A percentile compares a stretch with the other conserved stretches of the same genome.
These are phyloP conservation scores for Lasiommata megera DNA, from an alignment of 2,888 invertebrate genomes.

Conservation along the genomic window DNA sequence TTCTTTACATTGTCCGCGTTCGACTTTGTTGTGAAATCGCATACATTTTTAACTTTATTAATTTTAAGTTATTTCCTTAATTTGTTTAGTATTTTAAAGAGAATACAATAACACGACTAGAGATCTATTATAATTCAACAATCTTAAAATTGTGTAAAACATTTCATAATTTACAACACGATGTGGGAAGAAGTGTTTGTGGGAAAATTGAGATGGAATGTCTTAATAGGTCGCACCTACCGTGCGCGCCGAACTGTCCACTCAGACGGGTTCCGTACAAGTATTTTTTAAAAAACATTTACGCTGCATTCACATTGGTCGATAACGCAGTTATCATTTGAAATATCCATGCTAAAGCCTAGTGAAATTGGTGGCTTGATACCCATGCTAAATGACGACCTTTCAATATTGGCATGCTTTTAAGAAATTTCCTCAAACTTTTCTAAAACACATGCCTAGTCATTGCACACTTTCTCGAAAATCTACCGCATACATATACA, in stretches of 20 bases:
- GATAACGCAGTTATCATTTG: no score
- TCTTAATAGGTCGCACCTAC: constrained; percentile 16
- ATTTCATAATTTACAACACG: constrained; percentile 24
- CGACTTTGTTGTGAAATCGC: constrained; percentile 1
- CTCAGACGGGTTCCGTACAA: no score
- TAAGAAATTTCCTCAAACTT: no score
- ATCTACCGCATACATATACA: no score
- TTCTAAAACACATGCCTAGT: no score
- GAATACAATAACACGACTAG: constrained; percentile 31
- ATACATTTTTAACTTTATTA: constrained; percentile 1
- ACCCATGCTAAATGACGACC: no score
- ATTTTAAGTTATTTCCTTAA: constrained; percentile 1
- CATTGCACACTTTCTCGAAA: no score
- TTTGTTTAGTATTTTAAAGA: constrained; percentile 18
- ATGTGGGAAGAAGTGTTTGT: constrained; percentile 18
- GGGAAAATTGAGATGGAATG: constrained; percentile 40
- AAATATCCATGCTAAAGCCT: no score
- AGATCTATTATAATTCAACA: constrained; percentile 31
- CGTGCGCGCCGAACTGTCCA: neutral
- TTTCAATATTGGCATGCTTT: no score
- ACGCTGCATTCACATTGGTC: no score
- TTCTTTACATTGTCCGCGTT: constrained; percentile 38
- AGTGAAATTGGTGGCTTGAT: no score
- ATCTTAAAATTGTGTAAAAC: constrained; percentile 31
- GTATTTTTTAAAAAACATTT: no score